Conservation (phyloP, 64 coral and sea anemone genomes). For the Catalaphyllia jardinei region DNA sequence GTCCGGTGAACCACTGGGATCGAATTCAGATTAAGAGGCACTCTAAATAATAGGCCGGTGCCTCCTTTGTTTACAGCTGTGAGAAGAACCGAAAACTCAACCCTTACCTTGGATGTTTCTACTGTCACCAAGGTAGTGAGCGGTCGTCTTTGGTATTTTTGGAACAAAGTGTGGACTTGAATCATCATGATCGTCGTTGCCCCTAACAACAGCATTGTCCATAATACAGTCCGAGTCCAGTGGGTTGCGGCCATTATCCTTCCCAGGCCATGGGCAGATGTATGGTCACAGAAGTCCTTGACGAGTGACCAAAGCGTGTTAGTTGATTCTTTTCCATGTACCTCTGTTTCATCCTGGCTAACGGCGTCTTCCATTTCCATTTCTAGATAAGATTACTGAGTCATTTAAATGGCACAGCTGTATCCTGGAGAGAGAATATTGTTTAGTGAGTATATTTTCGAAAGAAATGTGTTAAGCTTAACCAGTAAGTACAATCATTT, state of each 20-base stretch:
- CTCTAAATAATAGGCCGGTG: too few species aligned
- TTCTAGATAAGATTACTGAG: too few species aligned
- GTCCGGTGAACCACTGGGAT: too few species aligned
- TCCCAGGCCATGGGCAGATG: constrained; percentile 9
- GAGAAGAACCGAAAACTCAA: too few species aligned
- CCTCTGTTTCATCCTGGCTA: not conserved
- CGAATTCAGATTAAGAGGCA: too few species aligned
- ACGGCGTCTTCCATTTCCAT: too few species aligned
- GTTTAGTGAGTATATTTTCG: too few species aligned
- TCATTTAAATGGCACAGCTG: not conserved
- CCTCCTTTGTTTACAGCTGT: too few species aligned
- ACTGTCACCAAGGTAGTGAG: constrained; percentile 1
- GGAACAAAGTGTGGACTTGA: constrained; percentile 3
- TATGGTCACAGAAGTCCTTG: constrained; percentile 3
- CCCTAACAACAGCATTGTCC: not conserved
- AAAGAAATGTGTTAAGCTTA: too few species aligned
- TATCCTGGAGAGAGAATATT: too few species aligned
- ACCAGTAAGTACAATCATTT: too few species aligned
- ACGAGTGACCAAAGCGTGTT: not conserved
- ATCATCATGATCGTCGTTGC: not conserved
- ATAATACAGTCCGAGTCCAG: not conserved
- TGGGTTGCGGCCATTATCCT: constrained; percentile 1
- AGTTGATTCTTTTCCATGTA: not conserved
- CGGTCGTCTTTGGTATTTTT: constrained; percentile 13
- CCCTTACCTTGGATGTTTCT: constrained; percentile 2